Evolutionary conservation across 2,797 vertebrate genomes (phyloP).

Genomic region (Borostomias antarcticus): DNA sequence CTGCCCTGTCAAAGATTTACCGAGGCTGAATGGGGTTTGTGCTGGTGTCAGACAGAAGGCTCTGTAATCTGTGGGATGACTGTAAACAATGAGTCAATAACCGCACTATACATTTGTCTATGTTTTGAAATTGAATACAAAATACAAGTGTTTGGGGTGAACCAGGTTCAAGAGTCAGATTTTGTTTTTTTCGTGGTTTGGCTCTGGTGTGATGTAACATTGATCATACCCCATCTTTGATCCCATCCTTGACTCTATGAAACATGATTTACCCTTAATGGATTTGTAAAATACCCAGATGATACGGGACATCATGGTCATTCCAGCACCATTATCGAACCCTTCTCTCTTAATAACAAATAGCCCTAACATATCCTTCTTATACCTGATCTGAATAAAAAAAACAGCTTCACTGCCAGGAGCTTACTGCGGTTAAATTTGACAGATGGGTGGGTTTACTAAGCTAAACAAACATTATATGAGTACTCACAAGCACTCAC

Average conservation of each 20-base stretch:
- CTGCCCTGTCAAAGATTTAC: constrained; percentile 43
- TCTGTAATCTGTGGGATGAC: constrained; percentile 9
- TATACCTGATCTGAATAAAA: constrained; percentile 8
- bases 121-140: background rate
- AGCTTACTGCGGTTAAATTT: background rate
- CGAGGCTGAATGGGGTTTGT: constrained; percentile 23
- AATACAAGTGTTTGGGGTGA: no score
- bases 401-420: background rate
- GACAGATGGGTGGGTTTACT: constrained; percentile 13
- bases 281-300: background rate
- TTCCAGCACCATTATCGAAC: background rate
- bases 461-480: constrained; percentile 1
- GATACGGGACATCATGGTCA: background rate
- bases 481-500: constrained; percentile 8
- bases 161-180: background rate
- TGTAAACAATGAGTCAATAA: constrained; percentile 3
- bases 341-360: background rate
- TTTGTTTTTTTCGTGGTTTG: background rate
- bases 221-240: background rate
- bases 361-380: background rate
- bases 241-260: background rate
- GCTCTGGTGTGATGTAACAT: background rate
- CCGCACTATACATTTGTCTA: background rate
- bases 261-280: background rate
- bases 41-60: constrained; percentile 23